These are phyloP conservation scores for Ploceus nigricollis DNA, from an alignment of 2,113 vertebrate species.

Conservation along the genomic window DNA sequence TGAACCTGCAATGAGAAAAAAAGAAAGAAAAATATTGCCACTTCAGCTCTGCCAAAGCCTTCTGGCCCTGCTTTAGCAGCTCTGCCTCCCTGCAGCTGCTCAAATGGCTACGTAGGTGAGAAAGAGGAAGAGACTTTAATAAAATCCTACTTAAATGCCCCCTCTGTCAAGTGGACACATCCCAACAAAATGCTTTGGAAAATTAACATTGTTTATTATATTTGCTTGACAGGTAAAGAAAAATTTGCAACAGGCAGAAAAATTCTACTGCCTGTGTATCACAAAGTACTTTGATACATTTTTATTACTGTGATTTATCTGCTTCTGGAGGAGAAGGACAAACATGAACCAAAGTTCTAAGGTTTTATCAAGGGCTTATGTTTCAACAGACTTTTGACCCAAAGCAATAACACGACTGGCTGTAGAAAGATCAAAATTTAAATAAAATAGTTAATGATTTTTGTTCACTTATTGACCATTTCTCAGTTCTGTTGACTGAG, in stretches of 20 bases:
- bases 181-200: not conserved
- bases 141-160: not conserved
- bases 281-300: not conserved
- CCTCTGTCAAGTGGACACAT: not conserved
- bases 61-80: not conserved
- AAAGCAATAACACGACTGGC: not conserved
- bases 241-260: not conserved
- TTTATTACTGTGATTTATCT: not conserved
- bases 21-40: not conserved
- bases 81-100: not conserved
- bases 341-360: not conserved
- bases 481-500: not conserved
- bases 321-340: not conserved
- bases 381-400: not conserved
- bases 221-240: not conserved
- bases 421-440: not conserved
- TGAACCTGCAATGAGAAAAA: not conserved
- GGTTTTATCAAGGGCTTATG: not conserved
- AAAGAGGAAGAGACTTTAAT: not conserved
- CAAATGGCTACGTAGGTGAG: rapidly evolving
- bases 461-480: not conserved
- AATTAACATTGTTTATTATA: not conserved
- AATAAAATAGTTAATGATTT: not conserved
- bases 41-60: not conserved
- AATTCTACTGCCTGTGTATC: rapidly evolving